Base-by-base conservation (phyloP, 2,113 vertebrate species). In the Stercorarius parasiticus region DNA sequence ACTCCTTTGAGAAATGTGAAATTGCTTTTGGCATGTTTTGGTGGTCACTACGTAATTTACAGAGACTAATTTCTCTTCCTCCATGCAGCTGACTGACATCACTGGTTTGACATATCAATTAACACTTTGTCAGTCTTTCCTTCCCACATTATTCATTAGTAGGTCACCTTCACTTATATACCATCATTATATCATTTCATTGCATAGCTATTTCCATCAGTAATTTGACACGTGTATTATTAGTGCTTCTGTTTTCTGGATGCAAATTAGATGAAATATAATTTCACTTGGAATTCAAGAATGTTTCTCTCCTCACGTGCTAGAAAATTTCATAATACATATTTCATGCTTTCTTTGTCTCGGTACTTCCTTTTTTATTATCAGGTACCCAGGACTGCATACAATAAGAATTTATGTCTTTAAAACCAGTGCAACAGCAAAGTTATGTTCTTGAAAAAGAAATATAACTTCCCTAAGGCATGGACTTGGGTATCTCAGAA, bases 131-230 rank as follows among this genome's bases (percentile, higher is more conserved):
- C 83, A 95, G 69, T 58, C 86, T 72, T 93, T 92, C 17, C 59
- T 88, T 95, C 92, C 82, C 92, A 86, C 65, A 23, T 86, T 69
- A 89, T 91, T 96, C 69, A 91, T 89, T 84, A 71, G 56, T 38
- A 81, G 92, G 84, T 95, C 91, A 97, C 89, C 91, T 95, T 95
- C 91, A 93, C 36, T 91, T 82, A 85, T 45, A 94, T 91, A 88
- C 66, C 45, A 55, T 70, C 76, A 80, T 92, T 94, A 71, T 88
- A 94, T 78, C 32, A 89, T 95, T 95, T 92, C 58, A 95, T 94
- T 89, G 45, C 89, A 90, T 17, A 94, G 89, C 49, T 89, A 85
- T 94, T 95, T 89, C 74, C 58, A 71, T 91, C 70, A 79, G 58
- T 90, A 88, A 91, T 89, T 87, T 96, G 95, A 93, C 93, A 91